Evolutionary conservation across 2,888 invertebrate species (phyloP).

Genomic region (Habrosyne pyritoides): DNA sequence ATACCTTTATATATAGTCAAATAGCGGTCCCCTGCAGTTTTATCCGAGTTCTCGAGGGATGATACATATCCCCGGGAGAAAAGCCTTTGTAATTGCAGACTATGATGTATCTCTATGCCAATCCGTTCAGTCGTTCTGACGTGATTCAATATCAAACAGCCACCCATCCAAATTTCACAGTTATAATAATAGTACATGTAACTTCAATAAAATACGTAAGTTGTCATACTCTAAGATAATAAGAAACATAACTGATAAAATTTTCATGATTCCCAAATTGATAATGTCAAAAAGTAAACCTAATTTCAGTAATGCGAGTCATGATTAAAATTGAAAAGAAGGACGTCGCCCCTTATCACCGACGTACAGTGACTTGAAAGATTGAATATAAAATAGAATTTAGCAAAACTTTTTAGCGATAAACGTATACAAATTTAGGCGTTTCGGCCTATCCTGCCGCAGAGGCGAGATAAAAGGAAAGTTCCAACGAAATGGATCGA

Average conservation of each 20-base stretch:
- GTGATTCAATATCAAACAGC: too few species aligned
- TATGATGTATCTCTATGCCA: too few species aligned
- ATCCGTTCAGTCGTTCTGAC: too few species aligned
- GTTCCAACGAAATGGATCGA: slow-evolving; percentile 56
- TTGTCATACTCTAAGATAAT: too few species aligned
- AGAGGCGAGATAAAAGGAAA: slow-evolving; percentile 58
- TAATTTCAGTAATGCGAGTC: slow-evolving; percentile 26
- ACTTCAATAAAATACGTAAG: not conserved
- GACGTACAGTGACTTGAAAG: slow-evolving; percentile 45
- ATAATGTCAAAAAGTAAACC: slow-evolving; percentile 21
- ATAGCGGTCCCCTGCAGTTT: too few species aligned
- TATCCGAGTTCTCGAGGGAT: too few species aligned
- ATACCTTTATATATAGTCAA: too few species aligned
- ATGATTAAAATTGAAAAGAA: slow-evolving; percentile 36
- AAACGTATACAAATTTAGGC: slow-evolving; percentile 61
- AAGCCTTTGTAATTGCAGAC: too few species aligned
- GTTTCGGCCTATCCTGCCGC: slow-evolving; percentile 38
- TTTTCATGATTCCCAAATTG: not conserved
- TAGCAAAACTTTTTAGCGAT: slow-evolving; percentile 51
- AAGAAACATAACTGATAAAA: not conserved
- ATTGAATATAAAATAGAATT: slow-evolving; percentile 62
- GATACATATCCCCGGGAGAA: too few species aligned
- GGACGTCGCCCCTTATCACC: slow-evolving; percentile 41
- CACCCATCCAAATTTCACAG: too few species aligned
- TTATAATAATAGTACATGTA: too few species aligned